phyloP scores from a whole-genome alignment of 1,140 invertebrate species.

The Drosophila sp. region DNA sequence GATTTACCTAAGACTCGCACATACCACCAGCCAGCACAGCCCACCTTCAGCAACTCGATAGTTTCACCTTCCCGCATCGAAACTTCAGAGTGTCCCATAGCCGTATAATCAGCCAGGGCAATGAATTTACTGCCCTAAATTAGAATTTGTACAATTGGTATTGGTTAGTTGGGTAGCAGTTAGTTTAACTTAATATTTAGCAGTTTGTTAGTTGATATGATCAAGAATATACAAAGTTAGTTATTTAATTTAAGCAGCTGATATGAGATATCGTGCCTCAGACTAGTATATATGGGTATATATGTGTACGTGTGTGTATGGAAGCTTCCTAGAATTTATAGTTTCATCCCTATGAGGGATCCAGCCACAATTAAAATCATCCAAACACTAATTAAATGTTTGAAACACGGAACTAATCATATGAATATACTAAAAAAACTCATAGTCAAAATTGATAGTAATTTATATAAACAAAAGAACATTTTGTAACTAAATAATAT shows the following conservation, averaged over 20 bases:
- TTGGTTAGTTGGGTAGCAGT: slow-evolving; percentile 18
- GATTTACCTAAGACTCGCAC: slow-evolving; percentile 90
- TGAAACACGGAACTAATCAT: too few species aligned
- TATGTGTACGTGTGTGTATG: too few species aligned
- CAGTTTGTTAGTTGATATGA: too few species aligned
- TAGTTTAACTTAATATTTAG: slow-evolving; percentile 16
- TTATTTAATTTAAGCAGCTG: slow-evolving; percentile 1
- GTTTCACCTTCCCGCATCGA: slow-evolving; percentile 94
- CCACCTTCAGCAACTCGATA: slow-evolving; percentile 94
- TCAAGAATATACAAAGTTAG: slow-evolving; percentile 1
- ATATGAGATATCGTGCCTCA: neutral
- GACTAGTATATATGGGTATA: too few species aligned
- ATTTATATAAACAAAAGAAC: too few species aligned
- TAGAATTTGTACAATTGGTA: slow-evolving; percentile 39
- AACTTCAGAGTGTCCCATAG: slow-evolving; percentile 94
- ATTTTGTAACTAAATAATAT: too few species aligned
- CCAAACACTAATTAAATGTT: too few species aligned
- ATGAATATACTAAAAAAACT: neutral
- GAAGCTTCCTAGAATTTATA: too few species aligned
- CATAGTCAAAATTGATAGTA: neutral
- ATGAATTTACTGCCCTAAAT: slow-evolving; percentile 89
- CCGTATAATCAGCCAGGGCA: slow-evolving; percentile 95
- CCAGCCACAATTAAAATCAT: too few species aligned
- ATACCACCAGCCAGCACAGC: slow-evolving; percentile 98
- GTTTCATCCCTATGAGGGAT: too few species aligned